Evolutionary conservation across 2,797 vertebrate species (phyloP).

Genomic region (Catostomus latipinnis): DNA sequence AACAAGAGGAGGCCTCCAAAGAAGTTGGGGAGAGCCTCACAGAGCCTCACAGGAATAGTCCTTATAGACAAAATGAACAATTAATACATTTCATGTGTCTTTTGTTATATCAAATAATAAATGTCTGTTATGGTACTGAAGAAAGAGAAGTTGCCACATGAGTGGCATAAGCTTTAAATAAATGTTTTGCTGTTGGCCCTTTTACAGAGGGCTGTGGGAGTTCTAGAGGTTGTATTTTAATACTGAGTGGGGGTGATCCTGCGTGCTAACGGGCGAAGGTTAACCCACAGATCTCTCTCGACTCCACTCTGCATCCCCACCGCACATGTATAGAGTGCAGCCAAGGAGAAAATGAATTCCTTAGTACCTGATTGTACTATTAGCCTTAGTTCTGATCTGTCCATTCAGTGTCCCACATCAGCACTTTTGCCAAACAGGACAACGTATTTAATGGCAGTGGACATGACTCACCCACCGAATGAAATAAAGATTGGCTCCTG

Average conservation of each 20-base stretch:
- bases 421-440: slow-evolving; percentile 44
- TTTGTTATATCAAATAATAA: background rate
- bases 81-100: background rate
- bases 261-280: background rate
- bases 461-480: background rate
- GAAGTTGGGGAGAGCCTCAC: no score
- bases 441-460: slow-evolving; percentile 2
- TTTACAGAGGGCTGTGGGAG: background rate
- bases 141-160: background rate
- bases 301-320: slow-evolving; percentile 32
- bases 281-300: slow-evolving; percentile 41
- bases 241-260: background rate
- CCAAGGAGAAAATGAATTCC: slow-evolving; percentile 69
- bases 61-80: no score
- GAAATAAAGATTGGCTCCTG: slow-evolving; percentile 52
- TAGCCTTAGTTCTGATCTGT: slow-evolving; percentile 41
- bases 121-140: background rate
- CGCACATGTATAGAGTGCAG: slow-evolving; percentile 17
- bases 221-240: slow-evolving; percentile 22
- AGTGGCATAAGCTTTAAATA: background rate
- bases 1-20: no score
- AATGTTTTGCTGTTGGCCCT: slow-evolving; percentile 16
- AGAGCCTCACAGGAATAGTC: no score
- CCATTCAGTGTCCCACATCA: slow-evolving; percentile 53
- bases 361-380: slow-evolving; percentile 66